Conservation (phyloP, 2,888 invertebrate species). For the Brachycybe producta region DNA sequence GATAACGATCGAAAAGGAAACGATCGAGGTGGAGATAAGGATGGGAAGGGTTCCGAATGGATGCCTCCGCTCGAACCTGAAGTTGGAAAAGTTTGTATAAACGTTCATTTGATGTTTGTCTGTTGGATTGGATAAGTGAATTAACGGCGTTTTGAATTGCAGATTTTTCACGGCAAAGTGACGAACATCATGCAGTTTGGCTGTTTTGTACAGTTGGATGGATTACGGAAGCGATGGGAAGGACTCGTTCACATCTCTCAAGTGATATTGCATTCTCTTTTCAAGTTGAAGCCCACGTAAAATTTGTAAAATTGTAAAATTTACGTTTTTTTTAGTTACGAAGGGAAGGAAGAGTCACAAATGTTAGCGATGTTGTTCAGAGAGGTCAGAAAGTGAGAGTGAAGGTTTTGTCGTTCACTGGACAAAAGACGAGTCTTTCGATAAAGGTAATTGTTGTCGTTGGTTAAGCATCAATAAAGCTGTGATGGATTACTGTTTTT, state of each 20-base stretch:
- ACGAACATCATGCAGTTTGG: conserved; percentile 96
- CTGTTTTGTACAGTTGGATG: conserved; percentile 91
- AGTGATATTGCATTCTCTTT: conserved; percentile 25
- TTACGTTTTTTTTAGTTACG: conserved; percentile 48
- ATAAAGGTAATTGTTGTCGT: conserved; percentile 51
- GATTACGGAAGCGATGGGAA: conserved; percentile 73
- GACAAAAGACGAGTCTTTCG: conserved; percentile 85
- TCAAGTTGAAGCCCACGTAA: not conserved
- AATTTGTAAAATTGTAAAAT: not conserved
- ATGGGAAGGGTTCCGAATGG: conserved; percentile 24
- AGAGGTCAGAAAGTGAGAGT: conserved; percentile 80
- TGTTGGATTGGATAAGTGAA: conserved; percentile 6
- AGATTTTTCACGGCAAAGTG: conserved; percentile 86
- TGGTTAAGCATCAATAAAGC: not conserved
- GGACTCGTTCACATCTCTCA: conserved; percentile 92
- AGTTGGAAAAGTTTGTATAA: conserved; percentile 35
- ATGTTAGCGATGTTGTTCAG: conserved; percentile 83
- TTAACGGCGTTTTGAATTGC: conserved; percentile 19
- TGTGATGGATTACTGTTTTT: not conserved
- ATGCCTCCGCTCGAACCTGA: conserved; percentile 38
- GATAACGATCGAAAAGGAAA: conserved; percentile 24
- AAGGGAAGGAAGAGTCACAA: conserved; percentile 82
- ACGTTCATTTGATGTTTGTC: conserved; percentile 2
- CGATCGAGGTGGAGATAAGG: conserved; percentile 22
- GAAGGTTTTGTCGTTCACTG: conserved; percentile 84